These are phyloP conservation scores for Martes flavigula DNA, from an alignment of 2,797 vertebrate genomes.

Conservation along the genomic window DNA sequence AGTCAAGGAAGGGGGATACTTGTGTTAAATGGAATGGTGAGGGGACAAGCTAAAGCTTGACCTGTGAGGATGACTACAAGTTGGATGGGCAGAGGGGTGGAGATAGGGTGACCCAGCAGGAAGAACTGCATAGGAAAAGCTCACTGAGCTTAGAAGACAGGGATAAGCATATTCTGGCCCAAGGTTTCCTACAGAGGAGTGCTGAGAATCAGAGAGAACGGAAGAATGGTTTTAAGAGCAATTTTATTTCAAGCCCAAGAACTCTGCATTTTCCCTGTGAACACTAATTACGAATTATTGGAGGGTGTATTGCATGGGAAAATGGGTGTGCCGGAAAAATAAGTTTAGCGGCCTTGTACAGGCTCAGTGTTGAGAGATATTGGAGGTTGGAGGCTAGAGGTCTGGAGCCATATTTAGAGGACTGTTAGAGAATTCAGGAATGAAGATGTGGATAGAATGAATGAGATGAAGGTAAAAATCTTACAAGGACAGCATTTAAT, in stretches of 20 bases:
- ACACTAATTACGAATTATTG: background rate
- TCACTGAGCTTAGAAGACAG: background rate
- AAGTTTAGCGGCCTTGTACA: background rate
- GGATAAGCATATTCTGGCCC: background rate
- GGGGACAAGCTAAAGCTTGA: background rate
- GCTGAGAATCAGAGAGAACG: background rate
- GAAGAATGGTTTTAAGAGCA: background rate
- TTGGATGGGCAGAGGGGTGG: background rate
- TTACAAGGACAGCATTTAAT: background rate
- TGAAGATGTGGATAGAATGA: slow-evolving; percentile 1
- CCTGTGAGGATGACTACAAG: background rate
- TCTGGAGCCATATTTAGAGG: background rate
- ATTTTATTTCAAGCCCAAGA: background rate
- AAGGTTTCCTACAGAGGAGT: background rate
- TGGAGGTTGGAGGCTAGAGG: background rate
- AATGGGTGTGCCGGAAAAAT: background rate
- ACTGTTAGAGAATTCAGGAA: background rate
- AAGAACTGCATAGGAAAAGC: background rate
- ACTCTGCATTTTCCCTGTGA: background rate
- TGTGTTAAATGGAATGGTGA: background rate
- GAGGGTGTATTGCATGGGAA: background rate
- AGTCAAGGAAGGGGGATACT: background rate
- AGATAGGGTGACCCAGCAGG: background rate
- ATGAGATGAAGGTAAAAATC: background rate
- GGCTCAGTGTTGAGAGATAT: background rate